These are phyloP conservation scores for Xylocopa sonorina DNA, from an alignment of 1,140 invertebrate genomes.

Conservation along the genomic window DNA sequence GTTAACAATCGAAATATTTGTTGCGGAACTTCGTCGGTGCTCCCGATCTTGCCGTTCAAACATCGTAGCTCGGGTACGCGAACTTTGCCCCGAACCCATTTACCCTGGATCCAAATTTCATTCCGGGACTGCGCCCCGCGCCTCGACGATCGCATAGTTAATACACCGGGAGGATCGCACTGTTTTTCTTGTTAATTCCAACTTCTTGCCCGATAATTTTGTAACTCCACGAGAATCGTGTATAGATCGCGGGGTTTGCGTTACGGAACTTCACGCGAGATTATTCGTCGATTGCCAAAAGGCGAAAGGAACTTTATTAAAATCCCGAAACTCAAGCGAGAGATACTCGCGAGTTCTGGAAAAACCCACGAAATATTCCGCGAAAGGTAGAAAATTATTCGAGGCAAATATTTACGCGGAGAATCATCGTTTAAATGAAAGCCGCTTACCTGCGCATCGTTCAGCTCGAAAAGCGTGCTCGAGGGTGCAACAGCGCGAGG, in stretches of 20 bases:
- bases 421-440: no score
- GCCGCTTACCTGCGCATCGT: no score
- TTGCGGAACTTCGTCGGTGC: background rate
- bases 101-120: conserved; percentile 9
- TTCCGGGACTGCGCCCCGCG: background rate
- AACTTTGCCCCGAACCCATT: conserved; percentile 4
- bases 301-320: no score
- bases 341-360: no score
- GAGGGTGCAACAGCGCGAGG: background rate
- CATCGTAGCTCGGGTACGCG: background rate
- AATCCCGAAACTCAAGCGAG: no score
- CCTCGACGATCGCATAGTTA: background rate
- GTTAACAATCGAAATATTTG: conserved; percentile 26
- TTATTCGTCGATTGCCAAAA: no score
- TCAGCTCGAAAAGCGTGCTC: background rate
- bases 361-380: no score
- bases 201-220: background rate
- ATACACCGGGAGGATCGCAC: background rate
- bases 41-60: conserved; percentile 1
- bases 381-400: no score
- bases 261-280: no score
- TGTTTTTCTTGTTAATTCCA: background rate
- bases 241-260: no score
- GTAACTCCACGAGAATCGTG: no score
- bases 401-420: no score